phyloP scores from a whole-genome alignment of 2,888 invertebrate species.

The Agriopis leucophaearia region DNA sequence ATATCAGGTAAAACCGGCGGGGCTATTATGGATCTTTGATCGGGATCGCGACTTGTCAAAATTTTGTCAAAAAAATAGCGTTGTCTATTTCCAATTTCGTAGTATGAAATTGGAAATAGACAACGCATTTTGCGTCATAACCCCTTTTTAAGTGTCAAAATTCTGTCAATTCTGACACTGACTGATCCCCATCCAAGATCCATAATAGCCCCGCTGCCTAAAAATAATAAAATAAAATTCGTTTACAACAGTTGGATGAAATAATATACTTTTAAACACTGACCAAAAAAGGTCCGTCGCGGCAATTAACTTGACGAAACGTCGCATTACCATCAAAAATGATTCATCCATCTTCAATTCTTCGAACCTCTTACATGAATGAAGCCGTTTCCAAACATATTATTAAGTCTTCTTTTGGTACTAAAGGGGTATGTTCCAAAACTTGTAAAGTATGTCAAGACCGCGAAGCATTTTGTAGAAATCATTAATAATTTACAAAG shows the following conservation, averaged over 20 bases:
- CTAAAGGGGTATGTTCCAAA: background rate
- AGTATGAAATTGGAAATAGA: no score
- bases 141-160: no score
- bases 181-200: no score
- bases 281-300: background rate
- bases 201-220: no score
- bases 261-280: background rate
- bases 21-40: no score
- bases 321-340: constrained; percentile 19
- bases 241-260: background rate
- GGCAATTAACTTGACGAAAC: constrained; percentile 1
- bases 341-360: constrained; percentile 33
- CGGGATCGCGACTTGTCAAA: no score
- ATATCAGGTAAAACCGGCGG: no score
- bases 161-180: no score
- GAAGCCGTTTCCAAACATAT: constrained; percentile 11
- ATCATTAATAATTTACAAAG: background rate
- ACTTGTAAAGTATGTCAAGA: constrained; percentile 48
- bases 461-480: constrained; percentile 27
- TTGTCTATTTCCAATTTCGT: no score
- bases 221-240: no score
- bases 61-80: no score
- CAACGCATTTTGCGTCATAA: no score
- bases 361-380: constrained; percentile 20
- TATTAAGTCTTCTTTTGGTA: background rate